Evolutionary conservation across 2,113 vertebrate species (phyloP), one percentile per base, ranked within the genome.

Genomic region (Eurystomus gularis): DNA sequence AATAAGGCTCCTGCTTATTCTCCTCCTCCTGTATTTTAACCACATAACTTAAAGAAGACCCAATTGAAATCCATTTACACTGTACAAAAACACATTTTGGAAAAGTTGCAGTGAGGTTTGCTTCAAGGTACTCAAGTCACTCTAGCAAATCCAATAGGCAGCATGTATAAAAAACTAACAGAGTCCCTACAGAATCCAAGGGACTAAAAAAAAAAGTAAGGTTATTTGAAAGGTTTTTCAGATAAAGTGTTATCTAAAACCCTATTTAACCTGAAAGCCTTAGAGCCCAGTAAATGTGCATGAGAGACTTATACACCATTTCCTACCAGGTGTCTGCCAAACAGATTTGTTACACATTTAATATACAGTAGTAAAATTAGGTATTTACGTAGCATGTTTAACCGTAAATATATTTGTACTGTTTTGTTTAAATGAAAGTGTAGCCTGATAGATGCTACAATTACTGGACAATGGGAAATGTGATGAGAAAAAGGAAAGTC

Each of bases 321-420:
- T 93, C 79, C 24, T 90, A 44, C 28, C 33, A 83, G 31, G 17
- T 55, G 57, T 13, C 51, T 95, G 85, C 61, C 85, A 90, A 91
- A 82, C 24, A 93, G 85, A 78, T 86, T 70, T 91, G 69, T 75
- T 78, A 78, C 35, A 81, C 52, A 29, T 91, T 91, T 86, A 88
- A 94, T 55, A 94, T 55, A 92, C 77, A 95, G 51, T 46, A 75
- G 24, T 80, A 93, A 96, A 95, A 86, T 58, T 90, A 94, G 33
- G 25, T 48, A 83, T 88, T 94, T 85, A 42, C 49, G 28, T 24
- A 71, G 23, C 55, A 86, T 14, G 5, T 35, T 86, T 75, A 89
- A 88, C 51, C 64, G 49, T 51, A 88, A 94, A 72, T 20, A 10
- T 52, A 79, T 55, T 71, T 46, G 29, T 42, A 71, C 33, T n/a